Evolutionary conservation across 2,888 invertebrate species (phyloP).

Genomic region (Phortica okadai): DNA sequence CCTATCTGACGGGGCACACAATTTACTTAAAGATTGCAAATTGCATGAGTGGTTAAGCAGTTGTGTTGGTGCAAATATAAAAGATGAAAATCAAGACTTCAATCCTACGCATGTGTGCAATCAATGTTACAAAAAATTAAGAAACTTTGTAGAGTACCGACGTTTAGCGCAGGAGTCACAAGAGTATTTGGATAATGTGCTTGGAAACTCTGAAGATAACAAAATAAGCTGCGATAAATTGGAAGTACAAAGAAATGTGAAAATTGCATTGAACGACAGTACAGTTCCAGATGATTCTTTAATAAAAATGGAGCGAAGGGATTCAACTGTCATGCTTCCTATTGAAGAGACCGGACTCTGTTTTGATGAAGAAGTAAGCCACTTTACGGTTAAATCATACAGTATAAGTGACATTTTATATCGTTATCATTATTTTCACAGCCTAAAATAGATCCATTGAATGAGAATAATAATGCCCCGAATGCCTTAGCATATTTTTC

Average conservation of each 20-base stretch:
- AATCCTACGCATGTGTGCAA: conserved; percentile 34
- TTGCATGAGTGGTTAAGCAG: conserved; percentile 4
- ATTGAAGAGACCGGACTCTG: too few species aligned
- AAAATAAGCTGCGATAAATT: neutral
- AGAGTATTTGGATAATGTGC: conserved; percentile 37
- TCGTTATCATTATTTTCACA: neutral
- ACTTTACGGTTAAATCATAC: neutral
- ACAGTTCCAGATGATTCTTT: neutral
- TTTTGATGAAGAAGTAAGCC: neutral
- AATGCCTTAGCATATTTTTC: neutral
- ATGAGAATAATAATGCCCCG: neutral
- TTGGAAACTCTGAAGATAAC: neutral
- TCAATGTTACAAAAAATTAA: conserved; percentile 40
- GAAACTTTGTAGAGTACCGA: conserved; percentile 43
- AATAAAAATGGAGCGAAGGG: too few species aligned
- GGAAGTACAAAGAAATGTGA: neutral
- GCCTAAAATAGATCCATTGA: conserved; percentile 16
- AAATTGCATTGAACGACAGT: neutral
- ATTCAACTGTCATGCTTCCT: too few species aligned
- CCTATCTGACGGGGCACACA: neutral
- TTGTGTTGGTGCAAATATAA: neutral
- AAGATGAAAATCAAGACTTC: neutral
- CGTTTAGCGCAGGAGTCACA: conserved; percentile 34
- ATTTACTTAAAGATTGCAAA: neutral
- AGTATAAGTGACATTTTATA: neutral